These are phyloP conservation scores for Syrphus vitripennis DNA, from an alignment of 2,888 invertebrate species.

Conservation along the genomic window DNA sequence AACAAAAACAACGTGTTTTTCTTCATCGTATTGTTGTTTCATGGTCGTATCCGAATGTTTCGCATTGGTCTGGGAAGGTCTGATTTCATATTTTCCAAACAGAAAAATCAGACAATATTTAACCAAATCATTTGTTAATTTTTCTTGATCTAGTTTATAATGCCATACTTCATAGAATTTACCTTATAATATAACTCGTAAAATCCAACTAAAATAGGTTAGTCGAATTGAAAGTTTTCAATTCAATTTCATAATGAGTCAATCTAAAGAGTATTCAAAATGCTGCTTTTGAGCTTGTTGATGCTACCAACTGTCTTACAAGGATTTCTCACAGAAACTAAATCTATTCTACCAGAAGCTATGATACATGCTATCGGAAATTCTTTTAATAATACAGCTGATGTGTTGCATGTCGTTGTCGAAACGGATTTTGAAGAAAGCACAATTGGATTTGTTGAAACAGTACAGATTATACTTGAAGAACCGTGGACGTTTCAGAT, in stretches of 20 bases:
- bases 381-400: not conserved
- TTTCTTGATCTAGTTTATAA: no score
- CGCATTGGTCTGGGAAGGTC: no score
- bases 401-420: not conserved
- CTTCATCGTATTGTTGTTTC: no score
- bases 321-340: not conserved
- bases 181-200: not conserved
- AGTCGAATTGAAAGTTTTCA: not conserved
- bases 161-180: no score
- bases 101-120: no score
- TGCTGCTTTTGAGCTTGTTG: not conserved
- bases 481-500: not conserved
- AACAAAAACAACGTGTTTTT: no score
- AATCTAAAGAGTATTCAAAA: not conserved
- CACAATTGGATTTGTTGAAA: not conserved
- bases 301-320: not conserved
- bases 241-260: not conserved
- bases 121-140: no score
- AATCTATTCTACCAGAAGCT: not conserved
- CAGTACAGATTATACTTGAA: not conserved
- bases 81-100: no score
- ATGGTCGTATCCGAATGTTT: no score
- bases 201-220: not conserved
- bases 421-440: constrained; percentile 8
- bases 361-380: not conserved